A percentile compares a stretch with the other conserved stretches of the same genome.
These are phyloP conservation scores for Bubo bubo DNA, from an alignment of 2,113 vertebrate species.

Conservation along the genomic window DNA sequence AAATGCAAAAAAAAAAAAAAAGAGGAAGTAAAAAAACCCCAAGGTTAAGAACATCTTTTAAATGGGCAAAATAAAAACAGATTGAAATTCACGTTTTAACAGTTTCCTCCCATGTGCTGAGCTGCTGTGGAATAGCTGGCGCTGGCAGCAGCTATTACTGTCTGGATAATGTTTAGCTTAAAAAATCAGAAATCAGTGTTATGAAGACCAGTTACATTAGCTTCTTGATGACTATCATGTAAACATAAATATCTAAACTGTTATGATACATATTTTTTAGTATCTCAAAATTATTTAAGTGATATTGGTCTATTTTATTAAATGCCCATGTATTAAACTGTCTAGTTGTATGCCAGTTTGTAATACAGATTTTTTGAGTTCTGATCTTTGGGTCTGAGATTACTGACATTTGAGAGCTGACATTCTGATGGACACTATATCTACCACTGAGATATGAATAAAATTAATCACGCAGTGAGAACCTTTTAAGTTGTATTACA, in stretches of 20 bases:
- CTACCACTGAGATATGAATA: background rate
- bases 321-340: background rate
- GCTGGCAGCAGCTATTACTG: background rate
- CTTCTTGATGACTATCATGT: background rate
- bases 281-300: background rate
- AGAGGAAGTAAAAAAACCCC: background rate
- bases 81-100: background rate
- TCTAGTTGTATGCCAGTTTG: background rate
- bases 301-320: background rate
- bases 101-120: background rate
- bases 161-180: background rate
- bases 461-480: background rate
- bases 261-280: background rate
- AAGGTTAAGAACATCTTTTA: background rate
- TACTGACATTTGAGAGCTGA: background rate
- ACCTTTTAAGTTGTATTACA: background rate
- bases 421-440: background rate
- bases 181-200: background rate
- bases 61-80: background rate
- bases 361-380: background rate
- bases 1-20: background rate
- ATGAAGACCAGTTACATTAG: background rate
- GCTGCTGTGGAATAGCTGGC: background rate
- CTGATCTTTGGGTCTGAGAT: background rate
- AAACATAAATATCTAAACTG: background rate